Percentiles rank a stretch among this genome's conserved stretches.
These are phyloP conservation scores for Caerostris extrusa DNA, from an alignment of 1,140 invertebrate genomes.

Conservation along the genomic window DNA sequence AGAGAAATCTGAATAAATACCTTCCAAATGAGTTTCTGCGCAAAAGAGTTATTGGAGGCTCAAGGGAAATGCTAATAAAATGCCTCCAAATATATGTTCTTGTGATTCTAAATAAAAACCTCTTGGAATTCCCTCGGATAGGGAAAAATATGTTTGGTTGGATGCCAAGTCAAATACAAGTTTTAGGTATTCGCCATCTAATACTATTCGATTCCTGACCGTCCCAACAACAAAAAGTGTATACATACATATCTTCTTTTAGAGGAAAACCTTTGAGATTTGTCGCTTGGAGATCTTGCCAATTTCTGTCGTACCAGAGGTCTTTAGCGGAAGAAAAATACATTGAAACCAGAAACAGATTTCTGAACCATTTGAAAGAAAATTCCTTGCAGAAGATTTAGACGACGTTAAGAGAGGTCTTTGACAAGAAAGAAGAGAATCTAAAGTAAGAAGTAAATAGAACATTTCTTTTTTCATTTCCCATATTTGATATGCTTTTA, in stretches of 20 bases:
- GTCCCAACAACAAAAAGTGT: constrained; percentile 28
- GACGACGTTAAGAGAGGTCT: constrained; percentile 46
- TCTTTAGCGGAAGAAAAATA: constrained; percentile 54
- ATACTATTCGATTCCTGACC: constrained; percentile 56
- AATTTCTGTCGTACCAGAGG: constrained; percentile 46
- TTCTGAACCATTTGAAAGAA: constrained; percentile 50
- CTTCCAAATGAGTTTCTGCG: not conserved
- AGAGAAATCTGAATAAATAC: constrained; percentile 54
- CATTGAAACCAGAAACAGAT: constrained; percentile 56
- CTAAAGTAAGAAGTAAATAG: constrained; percentile 2
- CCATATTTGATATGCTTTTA: not conserved
- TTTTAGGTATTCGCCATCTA: constrained; percentile 53
- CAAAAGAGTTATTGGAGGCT: constrained; percentile 31
- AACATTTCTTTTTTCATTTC: constrained; percentile 5
- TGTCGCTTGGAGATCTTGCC: constrained; percentile 60
- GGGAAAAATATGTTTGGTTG: constrained; percentile 44
- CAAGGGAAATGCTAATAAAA: constrained; percentile 53
- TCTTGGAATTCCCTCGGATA: constrained; percentile 7
- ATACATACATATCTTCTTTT: constrained; percentile 52
- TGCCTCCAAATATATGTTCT: constrained; percentile 51
- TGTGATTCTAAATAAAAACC: constrained; percentile 3
- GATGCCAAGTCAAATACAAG: constrained; percentile 63
- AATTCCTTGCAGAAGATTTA: constrained; percentile 31
- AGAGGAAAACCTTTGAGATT: constrained; percentile 24
- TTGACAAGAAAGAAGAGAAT: constrained; percentile 46